Evolutionary conservation across 2,888 invertebrate species (phyloP).

Genomic region (Tromatobia lineatoria): DNA sequence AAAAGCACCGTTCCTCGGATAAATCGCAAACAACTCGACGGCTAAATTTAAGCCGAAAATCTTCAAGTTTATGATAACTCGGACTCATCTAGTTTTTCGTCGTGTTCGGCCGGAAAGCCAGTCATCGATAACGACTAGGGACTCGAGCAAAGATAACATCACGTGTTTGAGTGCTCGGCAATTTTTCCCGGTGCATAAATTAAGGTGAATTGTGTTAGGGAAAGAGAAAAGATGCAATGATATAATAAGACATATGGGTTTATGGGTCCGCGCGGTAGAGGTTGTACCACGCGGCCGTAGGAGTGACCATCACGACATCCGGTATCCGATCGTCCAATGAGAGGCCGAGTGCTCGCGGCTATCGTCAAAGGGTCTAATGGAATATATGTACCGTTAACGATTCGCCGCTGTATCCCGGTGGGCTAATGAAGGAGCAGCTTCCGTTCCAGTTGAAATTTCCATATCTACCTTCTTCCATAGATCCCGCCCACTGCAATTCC

Average conservation of each 20-base stretch:
- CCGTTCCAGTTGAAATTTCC: slow-evolving; percentile 57
- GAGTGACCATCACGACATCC: slow-evolving; percentile 63
- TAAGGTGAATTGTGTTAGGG: neutral
- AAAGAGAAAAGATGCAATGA: slow-evolving; percentile 12
- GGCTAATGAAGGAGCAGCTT: slow-evolving; percentile 47
- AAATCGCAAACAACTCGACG: slow-evolving; percentile 52
- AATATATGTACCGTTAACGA: slow-evolving; percentile 1
- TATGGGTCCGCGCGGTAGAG: slow-evolving; percentile 49
- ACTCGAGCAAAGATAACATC: slow-evolving; percentile 49
- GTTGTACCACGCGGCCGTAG: slow-evolving; percentile 45
- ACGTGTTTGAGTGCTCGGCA: neutral
- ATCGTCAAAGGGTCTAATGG: slow-evolving; percentile 27
- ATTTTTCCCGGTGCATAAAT: slow-evolving; percentile 26
- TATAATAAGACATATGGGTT: slow-evolving; percentile 49
- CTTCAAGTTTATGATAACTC: no score
- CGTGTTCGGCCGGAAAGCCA: no score
- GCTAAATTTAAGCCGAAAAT: no score
- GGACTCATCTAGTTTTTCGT: no score
- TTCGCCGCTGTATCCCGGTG: neutral
- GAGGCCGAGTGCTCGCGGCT: slow-evolving; percentile 22
- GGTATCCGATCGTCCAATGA: slow-evolving; percentile 59
- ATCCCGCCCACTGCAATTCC: slow-evolving; percentile 61
- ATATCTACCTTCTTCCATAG: slow-evolving; percentile 49
- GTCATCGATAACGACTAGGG: slow-evolving; percentile 47
- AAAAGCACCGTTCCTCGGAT: no score